These are phyloP conservation scores for Phymastichus coffea DNA, from an alignment of 1,140 invertebrate species.

Conservation along the genomic window DNA sequence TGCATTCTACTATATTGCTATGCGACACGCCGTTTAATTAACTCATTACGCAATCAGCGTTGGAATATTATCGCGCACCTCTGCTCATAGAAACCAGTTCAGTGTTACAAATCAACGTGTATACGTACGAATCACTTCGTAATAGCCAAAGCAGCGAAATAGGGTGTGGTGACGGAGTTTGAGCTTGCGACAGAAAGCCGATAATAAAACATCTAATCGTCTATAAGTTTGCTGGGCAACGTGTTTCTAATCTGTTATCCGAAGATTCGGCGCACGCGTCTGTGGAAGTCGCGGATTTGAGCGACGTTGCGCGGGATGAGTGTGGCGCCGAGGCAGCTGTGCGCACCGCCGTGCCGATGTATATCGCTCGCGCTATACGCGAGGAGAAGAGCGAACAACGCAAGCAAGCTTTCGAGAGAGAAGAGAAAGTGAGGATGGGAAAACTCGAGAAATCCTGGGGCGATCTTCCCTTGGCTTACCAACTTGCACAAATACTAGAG, in stretches of 20 bases:
- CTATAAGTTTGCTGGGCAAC: background rate
- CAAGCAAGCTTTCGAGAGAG: no score
- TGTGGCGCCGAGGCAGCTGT: background rate
- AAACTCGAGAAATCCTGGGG: constrained; percentile 19
- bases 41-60: no score
- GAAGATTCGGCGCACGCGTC: constrained; percentile 5
- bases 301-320: background rate
- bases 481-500: constrained; percentile 21
- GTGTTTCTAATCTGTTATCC: constrained; percentile 12
- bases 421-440: constrained; percentile 1
- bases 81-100: no score
- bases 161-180: constrained; percentile 16
- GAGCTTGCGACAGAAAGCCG: background rate
- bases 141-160: no score
- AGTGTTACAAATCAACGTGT: no score
- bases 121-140: no score
- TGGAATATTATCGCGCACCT: no score
- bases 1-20: no score
- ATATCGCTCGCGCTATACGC: no score
- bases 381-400: no score
- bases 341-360: background rate
- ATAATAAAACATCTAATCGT: constrained; percentile 8
- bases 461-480: constrained; percentile 22
- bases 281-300: constrained; percentile 1
- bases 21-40: no score